Conservation (phyloP, 2,888 invertebrate species). For the Melanophora roralis region DNA sequence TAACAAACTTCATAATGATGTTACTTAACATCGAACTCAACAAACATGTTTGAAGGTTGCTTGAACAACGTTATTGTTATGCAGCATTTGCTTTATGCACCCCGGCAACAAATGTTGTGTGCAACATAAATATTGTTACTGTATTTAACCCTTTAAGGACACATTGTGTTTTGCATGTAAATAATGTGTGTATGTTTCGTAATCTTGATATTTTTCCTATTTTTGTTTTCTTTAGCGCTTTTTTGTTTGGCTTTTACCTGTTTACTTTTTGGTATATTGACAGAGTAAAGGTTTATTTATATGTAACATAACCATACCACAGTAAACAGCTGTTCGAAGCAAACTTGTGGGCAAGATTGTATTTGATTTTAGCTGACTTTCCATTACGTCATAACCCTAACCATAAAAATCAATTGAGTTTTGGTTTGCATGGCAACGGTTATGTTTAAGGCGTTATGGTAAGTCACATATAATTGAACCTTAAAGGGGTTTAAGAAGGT, state of each 20-base stretch:
- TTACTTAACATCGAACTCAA: slow-evolving; percentile 38
- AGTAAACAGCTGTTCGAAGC: too few species aligned
- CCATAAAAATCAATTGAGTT: too few species aligned
- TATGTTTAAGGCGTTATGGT: too few species aligned
- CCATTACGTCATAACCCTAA: too few species aligned
- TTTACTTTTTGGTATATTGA: slow-evolving; percentile 28
- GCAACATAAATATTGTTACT: slow-evolving; percentile 9
- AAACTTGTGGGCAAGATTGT: too few species aligned
- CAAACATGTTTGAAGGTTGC: slow-evolving; percentile 16
- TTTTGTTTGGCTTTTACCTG: too few species aligned
- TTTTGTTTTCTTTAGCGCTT: too few species aligned
- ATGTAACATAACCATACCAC: too few species aligned
- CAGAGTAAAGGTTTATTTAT: background rate
- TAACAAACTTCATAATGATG: slow-evolving; percentile 57
- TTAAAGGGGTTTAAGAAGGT: too few species aligned
- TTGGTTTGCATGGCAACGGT: too few species aligned
- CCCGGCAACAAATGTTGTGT: slow-evolving; percentile 10
- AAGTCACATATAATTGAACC: too few species aligned
- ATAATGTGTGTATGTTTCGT: background rate
- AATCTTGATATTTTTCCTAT: background rate
- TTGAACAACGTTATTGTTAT: slow-evolving; percentile 8
- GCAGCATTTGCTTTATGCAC: slow-evolving; percentile 46
- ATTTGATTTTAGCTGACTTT: too few species aligned
- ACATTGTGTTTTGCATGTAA: background rate
- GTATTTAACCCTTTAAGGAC: slow-evolving; percentile 22